A percentile compares a stretch with the other conserved stretches of the same genome.
These are phyloP conservation scores for Zophobas morio DNA, from an alignment of 1,140 invertebrate species.

Conservation along the genomic window DNA sequence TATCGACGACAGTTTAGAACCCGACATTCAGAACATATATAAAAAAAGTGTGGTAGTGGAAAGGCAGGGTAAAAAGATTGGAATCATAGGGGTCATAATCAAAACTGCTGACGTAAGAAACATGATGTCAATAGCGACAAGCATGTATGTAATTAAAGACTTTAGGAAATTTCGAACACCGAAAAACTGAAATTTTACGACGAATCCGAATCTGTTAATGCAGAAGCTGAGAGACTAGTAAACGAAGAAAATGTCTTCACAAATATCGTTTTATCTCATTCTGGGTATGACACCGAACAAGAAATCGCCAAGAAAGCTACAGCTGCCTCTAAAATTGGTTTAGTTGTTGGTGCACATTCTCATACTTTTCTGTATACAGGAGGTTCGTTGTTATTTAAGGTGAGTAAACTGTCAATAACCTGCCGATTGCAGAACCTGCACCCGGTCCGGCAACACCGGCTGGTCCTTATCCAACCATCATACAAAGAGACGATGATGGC, in stretches of 20 bases:
- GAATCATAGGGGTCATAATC: conserved; percentile 84
- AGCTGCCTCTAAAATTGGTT: conserved; percentile 73
- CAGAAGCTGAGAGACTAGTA: conserved; percentile 63
- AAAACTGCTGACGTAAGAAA: conserved; percentile 75
- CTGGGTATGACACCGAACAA: conserved; percentile 72
- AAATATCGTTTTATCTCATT: conserved; percentile 72
- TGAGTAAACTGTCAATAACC: too few relatives aligned
- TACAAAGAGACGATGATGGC: conserved; percentile 66
- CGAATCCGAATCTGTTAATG: conserved; percentile 66
- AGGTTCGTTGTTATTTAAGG: conserved; percentile 16
- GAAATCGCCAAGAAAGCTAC: conserved; percentile 76
- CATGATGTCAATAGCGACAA: neutral
- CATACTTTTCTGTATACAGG: conserved; percentile 72
- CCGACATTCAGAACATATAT: conserved; percentile 73
- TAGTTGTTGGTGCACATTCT: conserved; percentile 89
- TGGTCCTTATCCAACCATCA: conserved; percentile 70
- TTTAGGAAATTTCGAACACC: conserved; percentile 57
- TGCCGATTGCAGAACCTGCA: conserved; percentile 24
- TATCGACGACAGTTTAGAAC: conserved; percentile 79
- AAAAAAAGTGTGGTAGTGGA: conserved; percentile 73
- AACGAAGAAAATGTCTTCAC: conserved; percentile 61
- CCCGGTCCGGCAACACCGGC: conserved; percentile 68
- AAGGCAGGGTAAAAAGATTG: conserved; percentile 76
- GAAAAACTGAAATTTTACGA: conserved; percentile 68
- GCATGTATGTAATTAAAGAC: conserved; percentile 18